Conservation (phyloP, 2,797 vertebrate genomes). For the Catharus ustulatus region DNA sequence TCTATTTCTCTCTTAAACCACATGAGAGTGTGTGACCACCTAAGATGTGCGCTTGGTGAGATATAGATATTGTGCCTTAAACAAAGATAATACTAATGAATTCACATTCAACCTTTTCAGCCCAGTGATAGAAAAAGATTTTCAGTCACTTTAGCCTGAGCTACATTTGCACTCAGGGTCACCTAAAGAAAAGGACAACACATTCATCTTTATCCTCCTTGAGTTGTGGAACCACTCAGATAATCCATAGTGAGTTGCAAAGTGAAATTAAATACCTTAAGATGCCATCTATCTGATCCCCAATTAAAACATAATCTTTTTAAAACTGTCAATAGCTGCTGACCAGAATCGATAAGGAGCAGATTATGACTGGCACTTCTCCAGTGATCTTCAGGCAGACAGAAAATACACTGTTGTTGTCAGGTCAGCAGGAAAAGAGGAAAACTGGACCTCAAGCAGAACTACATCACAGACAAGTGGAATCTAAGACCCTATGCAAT, state of each 20-base stretch:
- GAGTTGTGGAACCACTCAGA: conserved; percentile 70
- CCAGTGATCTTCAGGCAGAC: conserved; percentile 68
- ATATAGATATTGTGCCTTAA: conserved; percentile 63
- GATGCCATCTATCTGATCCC: conserved; percentile 80
- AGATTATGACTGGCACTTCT: conserved; percentile 81
- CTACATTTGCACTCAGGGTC: conserved; percentile 74
- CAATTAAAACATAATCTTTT: conserved; percentile 88
- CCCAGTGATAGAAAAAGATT: conserved; percentile 77
- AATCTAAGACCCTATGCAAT: neutral
- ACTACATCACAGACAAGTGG: neutral
- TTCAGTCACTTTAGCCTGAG: conserved; percentile 79
- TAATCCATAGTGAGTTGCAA: conserved; percentile 73
- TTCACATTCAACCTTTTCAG: conserved; percentile 82
- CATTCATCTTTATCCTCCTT: conserved; percentile 82
- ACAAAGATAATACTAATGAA: conserved; percentile 79
- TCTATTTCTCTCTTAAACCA: neutral
- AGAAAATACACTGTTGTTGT: conserved; percentile 69
- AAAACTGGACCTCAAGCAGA: conserved; percentile 31
- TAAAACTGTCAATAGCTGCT: conserved; percentile 81
- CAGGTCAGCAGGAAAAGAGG: conserved; percentile 53
- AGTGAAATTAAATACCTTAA: conserved; percentile 78
- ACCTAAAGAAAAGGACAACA: conserved; percentile 80
- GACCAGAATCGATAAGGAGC: conserved; percentile 80
- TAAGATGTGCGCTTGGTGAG: conserved; percentile 15
- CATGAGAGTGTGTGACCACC: neutral